These are phyloP conservation scores for Gryon sp. DNA, from an alignment of 1,140 invertebrate species.

Conservation along the genomic window DNA sequence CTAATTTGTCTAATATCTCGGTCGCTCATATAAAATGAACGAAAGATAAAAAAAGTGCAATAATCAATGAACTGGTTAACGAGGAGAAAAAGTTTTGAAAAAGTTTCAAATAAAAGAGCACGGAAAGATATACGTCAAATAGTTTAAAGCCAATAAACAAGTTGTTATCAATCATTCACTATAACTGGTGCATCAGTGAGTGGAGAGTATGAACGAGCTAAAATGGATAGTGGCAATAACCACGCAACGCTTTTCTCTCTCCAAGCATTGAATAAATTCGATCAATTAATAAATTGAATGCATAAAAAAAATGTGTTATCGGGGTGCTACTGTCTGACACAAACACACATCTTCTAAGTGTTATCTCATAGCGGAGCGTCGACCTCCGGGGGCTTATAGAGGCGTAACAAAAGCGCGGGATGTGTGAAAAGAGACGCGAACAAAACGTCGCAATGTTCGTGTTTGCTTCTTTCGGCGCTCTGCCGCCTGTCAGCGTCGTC, in stretches of 20 bases:
- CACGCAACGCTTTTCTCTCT: slow-evolving; percentile 1
- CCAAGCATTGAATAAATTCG: slow-evolving; percentile 36
- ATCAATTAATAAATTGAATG: slow-evolving; percentile 53
- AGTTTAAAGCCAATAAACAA: slow-evolving; percentile 35
- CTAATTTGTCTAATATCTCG: no score
- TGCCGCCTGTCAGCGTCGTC: slow-evolving; percentile 22
- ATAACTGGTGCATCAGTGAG: slow-evolving; percentile 15
- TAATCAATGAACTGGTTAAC: no score
- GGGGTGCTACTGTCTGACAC: no score
- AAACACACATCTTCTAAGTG: slow-evolving; percentile 23
- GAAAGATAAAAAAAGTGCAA: no score
- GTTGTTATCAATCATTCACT: slow-evolving; percentile 41
- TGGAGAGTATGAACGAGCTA: neutral
- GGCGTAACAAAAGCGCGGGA: slow-evolving; percentile 8
- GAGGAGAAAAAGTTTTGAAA: no score
- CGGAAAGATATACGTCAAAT: slow-evolving; percentile 3
- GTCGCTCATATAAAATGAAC: no score
- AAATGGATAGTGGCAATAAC: neutral
- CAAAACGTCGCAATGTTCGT: no score
- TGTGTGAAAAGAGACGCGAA: no score
- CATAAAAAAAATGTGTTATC: slow-evolving; percentile 43
- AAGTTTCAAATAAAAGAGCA: slow-evolving; percentile 11
- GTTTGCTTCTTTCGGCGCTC: slow-evolving; percentile 44
- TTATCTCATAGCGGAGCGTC: slow-evolving; percentile 45
- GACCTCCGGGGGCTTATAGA: slow-evolving; percentile 36